phyloP scores from a whole-genome alignment of 1,140 invertebrate genomes.

The Sminthurinus signatus region DNA sequence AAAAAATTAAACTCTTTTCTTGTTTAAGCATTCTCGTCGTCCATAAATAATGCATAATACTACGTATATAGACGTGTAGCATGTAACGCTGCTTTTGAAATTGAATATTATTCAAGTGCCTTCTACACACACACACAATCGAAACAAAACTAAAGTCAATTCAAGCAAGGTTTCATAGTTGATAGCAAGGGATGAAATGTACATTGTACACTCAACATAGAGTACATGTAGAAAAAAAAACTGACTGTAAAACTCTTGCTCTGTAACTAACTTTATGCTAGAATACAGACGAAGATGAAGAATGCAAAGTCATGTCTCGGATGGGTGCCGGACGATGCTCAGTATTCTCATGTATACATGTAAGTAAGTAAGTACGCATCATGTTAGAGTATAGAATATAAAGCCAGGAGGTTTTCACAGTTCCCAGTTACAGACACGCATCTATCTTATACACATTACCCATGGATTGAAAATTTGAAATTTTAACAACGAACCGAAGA shows the following conservation, averaged over 20 bases:
- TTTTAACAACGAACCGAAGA: not conserved
- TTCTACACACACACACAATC: not conserved
- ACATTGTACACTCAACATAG: too few relatives aligned
- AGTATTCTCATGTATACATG: not conserved
- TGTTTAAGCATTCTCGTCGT: too few relatives aligned
- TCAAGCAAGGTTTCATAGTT: not conserved
- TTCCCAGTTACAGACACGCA: not conserved
- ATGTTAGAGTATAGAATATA: too few relatives aligned
- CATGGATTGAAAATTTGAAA: conserved; percentile 8
- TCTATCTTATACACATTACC: conserved; percentile 7
- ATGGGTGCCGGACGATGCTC: conserved; percentile 25
- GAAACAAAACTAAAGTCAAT: not conserved
- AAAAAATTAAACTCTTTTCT: conserved; percentile 5
- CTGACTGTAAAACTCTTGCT: conserved; percentile 6
- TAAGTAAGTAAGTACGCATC: too few relatives aligned
- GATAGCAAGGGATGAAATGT: not conserved
- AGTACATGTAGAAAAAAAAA: too few relatives aligned
- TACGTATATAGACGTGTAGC: too few relatives aligned
- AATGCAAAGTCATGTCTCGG: conserved; percentile 40
- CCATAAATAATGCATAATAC: too few relatives aligned
- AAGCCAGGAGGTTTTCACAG: conserved; percentile 1
- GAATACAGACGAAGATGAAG: conserved; percentile 12
- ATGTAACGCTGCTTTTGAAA: not conserved
- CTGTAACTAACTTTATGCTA: too few relatives aligned
- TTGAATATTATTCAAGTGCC: conserved; percentile 4